Evolutionary conservation across 2,113 vertebrate species (phyloP), one percentile per base, ranked within the genome.

Genomic region (Chionodraco myersi): DNA sequence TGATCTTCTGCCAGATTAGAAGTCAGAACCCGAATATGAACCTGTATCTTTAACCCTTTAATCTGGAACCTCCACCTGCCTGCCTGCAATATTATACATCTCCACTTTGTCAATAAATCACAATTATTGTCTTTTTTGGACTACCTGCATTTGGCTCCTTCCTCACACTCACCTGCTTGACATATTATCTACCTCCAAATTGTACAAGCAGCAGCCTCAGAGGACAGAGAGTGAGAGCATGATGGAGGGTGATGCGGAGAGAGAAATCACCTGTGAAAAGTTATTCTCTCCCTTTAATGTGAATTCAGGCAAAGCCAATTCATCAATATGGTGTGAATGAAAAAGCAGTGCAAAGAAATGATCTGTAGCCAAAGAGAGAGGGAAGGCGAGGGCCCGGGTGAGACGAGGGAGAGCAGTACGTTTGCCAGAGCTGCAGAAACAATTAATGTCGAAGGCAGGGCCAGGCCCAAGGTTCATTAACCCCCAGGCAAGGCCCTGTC

Each of bases 401-500:
- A 21, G 13, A 14, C 34, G 16, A 44, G 4, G 23, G 26, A 21
- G 18, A 1, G 36, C 15, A 44, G 71, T 21, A 75, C 49, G 47
- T 76, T 61, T 75, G 64, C 54, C 74, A 81, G 73, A 65, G 79
- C 52, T 69, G 79, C 70, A 82, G 75, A 91, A 79, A 86, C 84
- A 82, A 85, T 86, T 75, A 86, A 59, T 75, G 81, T 72, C 68
- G 82, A 71, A 85, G 75, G 76, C 58, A 73, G 80, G 78, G 79
- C 83, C 82, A 80, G 60, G 79, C 72, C 77, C 34, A 68, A 72
- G 72, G 79, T 89, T 88, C 83, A 90, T 90, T 89, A 92, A 85
- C 78, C 80, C 83, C 83, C 82, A 82, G 77, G 81, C 61, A 77
- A 82, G 79, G 85, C 86, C 62, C 65, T 51, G 70, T 81, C 80